Conservation (phyloP, 2,797 vertebrate species). For the Crypturellus tataupa region DNA sequence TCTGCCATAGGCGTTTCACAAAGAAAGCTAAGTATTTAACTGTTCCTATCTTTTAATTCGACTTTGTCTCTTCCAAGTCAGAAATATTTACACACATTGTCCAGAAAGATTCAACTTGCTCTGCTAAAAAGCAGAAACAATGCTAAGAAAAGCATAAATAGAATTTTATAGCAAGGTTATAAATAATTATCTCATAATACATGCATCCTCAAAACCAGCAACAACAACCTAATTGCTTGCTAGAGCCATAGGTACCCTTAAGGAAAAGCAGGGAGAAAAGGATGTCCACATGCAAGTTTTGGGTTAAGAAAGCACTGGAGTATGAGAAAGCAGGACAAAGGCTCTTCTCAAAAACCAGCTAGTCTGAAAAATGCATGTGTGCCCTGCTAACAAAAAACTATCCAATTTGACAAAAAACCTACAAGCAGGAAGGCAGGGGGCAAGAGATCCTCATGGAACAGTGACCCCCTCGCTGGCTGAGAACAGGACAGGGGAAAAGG, state of each 20-base stretch:
- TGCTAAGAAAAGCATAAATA: background rate
- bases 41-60: background rate
- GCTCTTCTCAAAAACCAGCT: background rate
- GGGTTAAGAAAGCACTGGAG: background rate
- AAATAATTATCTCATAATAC: background rate
- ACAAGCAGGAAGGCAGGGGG: background rate
- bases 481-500: background rate
- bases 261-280: background rate
- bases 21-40: background rate
- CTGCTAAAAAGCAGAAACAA: background rate
- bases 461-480: background rate
- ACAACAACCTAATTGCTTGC: background rate
- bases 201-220: background rate
- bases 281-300: background rate
- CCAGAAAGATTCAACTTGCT: background rate
- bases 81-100: background rate
- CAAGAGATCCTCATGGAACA: background rate
- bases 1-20: background rate
- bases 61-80: background rate
- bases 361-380: background rate
- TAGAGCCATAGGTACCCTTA: accelerated
- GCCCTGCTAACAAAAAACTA: background rate
- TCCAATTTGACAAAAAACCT: background rate
- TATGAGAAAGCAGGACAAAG: background rate
- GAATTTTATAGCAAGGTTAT: background rate